Conservation (phyloP, 2,113 vertebrate species). For the Podocnemis expansa region DNA sequence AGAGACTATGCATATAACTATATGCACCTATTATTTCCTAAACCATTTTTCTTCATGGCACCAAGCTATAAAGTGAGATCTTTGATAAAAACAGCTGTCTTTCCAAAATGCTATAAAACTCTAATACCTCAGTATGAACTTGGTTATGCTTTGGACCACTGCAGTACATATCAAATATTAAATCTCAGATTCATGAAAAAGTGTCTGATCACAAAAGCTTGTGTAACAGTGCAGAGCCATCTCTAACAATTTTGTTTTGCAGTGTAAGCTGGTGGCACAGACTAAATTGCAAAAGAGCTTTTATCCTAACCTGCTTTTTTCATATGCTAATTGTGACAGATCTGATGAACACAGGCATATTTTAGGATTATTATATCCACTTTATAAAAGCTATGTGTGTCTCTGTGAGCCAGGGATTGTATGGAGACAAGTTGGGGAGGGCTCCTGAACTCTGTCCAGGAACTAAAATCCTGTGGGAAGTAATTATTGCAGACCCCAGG, state of each 20-base stretch:
- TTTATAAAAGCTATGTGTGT: not conserved
- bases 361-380: not conserved
- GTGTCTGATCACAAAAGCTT: not conserved
- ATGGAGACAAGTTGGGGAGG: not conserved
- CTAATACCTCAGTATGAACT: not conserved
- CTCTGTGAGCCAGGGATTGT: not conserved
- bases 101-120: not conserved
- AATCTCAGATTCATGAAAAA: not conserved
- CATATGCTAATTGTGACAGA: not conserved
- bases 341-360: not conserved
- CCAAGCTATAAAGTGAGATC: not conserved
- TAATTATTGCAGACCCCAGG: not conserved
- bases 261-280: not conserved
- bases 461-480: not conserved
- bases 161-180: not conserved
- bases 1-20: not conserved
- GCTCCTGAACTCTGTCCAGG: not conserved
- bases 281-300: not conserved
- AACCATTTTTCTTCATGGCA: not conserved
- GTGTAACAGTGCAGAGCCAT: not conserved
- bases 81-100: not conserved
- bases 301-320: not conserved
- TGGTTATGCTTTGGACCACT: not conserved
- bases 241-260: not conserved
- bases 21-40: not conserved